Percentiles rank a stretch among this genome's conserved stretches.
These are phyloP conservation scores for Scaptodrosophila latifasciaeformis DNA, from an alignment of 2,888 invertebrate species.

Conservation along the genomic window DNA sequence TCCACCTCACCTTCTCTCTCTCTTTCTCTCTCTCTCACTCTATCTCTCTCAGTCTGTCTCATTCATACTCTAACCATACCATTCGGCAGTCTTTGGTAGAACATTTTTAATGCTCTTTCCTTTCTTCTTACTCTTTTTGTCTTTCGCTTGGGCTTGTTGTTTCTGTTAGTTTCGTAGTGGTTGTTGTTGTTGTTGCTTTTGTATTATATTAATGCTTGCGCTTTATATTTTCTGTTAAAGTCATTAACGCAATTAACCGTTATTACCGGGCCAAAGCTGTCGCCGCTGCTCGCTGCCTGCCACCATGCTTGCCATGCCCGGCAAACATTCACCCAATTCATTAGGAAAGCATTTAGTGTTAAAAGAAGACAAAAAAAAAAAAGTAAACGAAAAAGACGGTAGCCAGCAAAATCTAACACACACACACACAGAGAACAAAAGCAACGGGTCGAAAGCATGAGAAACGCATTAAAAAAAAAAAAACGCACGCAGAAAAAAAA, in stretches of 20 bases:
- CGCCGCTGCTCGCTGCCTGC: constrained; percentile 23
- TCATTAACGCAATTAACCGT: constrained; percentile 71
- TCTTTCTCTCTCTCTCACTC: constrained; percentile 2
- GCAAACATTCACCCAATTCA: constrained; percentile 65
- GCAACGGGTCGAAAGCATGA: constrained; percentile 64
- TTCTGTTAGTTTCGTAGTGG: neutral
- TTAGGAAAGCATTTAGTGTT: constrained; percentile 64
- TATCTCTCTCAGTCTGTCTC: neutral
- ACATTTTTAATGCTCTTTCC: constrained; percentile 36
- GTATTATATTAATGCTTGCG: constrained; percentile 47
- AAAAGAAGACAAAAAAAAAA: constrained; percentile 19
- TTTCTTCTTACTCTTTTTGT: constrained; percentile 30
- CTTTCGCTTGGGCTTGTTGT: constrained; percentile 1
- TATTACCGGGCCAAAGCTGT: constrained; percentile 58
- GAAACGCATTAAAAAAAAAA: constrained; percentile 62
- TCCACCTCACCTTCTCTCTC: constrained; percentile 3
- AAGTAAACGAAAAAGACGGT: neutral
- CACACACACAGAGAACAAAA: constrained; percentile 32
- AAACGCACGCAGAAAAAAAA: constrained; percentile 29
- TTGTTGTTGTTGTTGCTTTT: constrained; percentile 23
- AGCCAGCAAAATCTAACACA: constrained; percentile 23
- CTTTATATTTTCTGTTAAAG: constrained; percentile 69
- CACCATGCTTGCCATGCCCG: constrained; percentile 34
- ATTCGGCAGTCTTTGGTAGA: constrained; percentile 11
- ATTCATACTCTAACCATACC: neutral